A percentile compares a stretch with the other conserved stretches of the same genome.
Evolutionary conservation across 2,113 vertebrate genomes (phyloP).

Genomic region (Toxotes jaculatrix): DNA sequence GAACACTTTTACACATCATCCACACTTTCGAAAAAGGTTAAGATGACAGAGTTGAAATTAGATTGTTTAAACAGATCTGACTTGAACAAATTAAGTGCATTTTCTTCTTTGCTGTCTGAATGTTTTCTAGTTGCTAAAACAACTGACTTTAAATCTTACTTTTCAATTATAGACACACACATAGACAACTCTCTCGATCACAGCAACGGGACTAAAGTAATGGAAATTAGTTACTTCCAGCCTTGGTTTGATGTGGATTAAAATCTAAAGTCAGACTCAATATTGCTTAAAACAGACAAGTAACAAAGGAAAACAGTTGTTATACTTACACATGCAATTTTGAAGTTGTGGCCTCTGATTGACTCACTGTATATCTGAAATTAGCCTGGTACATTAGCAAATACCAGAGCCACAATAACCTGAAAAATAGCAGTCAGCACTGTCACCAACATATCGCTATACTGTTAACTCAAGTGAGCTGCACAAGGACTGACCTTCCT

Average conservation of each 20-base stretch:
- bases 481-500: not conserved
- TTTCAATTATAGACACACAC: not conserved
- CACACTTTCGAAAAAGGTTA: conserved; percentile 1
- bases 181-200: not conserved
- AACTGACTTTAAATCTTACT: not conserved
- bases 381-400: not conserved
- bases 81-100: conserved; percentile 2
- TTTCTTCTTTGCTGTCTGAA: not conserved
- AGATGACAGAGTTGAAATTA: not conserved
- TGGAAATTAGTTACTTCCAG: not conserved
- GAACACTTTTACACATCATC: not conserved
- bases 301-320: not conserved
- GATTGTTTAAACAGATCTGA: not conserved
- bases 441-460: not conserved
- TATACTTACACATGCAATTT: not conserved
- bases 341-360: not conserved
- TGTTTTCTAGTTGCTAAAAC: not conserved
- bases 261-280: not conserved
- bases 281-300: not conserved
- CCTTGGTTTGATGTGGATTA: not conserved
- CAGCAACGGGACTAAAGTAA: not conserved
- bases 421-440: not conserved
- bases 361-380: not conserved
- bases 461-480: not conserved
- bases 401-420: not conserved